phyloP scores from a whole-genome alignment of 2,113 vertebrate species.

The Salvelinus sp. region DNA sequence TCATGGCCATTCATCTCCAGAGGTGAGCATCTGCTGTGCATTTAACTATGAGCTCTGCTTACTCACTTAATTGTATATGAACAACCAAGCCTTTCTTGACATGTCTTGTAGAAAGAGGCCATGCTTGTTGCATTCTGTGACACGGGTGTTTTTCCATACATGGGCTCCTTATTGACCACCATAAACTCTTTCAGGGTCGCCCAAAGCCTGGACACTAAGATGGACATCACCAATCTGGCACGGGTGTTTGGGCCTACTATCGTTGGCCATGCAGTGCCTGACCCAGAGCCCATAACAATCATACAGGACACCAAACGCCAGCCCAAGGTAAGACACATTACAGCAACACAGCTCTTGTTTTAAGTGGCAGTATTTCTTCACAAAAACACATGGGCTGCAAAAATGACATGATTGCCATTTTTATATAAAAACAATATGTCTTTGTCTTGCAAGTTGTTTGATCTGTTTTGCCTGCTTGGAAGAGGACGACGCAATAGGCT shows the following conservation, averaged over 20 bases:
- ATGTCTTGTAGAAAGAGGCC: too few species aligned
- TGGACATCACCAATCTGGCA: slow-evolving; percentile 86
- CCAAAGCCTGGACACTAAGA: slow-evolving; percentile 85
- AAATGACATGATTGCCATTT: neutral
- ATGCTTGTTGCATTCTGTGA: too few species aligned
- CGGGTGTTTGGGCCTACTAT: slow-evolving; percentile 94
- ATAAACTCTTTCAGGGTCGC: slow-evolving; percentile 80
- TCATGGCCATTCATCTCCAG: slow-evolving; percentile 89
- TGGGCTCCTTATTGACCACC: too few species aligned
- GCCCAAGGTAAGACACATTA: slow-evolving; percentile 78
- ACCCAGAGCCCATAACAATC: slow-evolving; percentile 89
- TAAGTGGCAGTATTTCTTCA: too few species aligned
- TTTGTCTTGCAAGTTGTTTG: slow-evolving; percentile 12
- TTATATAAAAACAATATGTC: neutral
- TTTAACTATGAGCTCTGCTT: neutral
- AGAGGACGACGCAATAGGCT: slow-evolving; percentile 24
- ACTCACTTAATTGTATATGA: neutral
- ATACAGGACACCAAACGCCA: slow-evolving; percentile 93
- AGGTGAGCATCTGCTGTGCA: slow-evolving; percentile 73
- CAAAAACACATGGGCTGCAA: too few species aligned
- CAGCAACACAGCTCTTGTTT: too few species aligned
- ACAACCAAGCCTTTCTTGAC: too few species aligned
- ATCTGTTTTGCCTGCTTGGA: neutral
- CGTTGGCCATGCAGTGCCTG: slow-evolving; percentile 85
- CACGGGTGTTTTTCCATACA: too few species aligned